Conservation (phyloP, 1,140 invertebrate species). For the Eurytemora carolleeae region DNA sequence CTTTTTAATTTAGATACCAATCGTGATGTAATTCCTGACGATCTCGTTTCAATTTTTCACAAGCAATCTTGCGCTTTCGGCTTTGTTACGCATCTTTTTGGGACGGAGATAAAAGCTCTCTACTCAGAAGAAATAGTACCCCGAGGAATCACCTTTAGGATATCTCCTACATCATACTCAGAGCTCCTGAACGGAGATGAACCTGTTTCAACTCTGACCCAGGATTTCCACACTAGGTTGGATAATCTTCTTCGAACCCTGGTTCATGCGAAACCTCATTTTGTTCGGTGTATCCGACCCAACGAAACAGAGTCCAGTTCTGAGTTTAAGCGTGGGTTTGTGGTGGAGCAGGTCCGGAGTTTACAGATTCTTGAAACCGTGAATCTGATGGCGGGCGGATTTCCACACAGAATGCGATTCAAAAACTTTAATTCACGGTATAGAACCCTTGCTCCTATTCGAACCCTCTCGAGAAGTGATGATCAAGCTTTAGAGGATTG, state of each 20-base stretch:
- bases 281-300: slow-evolving; percentile 71
- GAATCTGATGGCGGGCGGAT: slow-evolving; percentile 71
- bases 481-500: slow-evolving; percentile 61
- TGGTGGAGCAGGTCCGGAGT: slow-evolving; percentile 65
- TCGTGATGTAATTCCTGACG: slow-evolving; percentile 71
- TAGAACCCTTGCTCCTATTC: slow-evolving; percentile 50
- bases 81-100: slow-evolving; percentile 81
- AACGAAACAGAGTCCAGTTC: slow-evolving; percentile 45
- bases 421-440: slow-evolving; percentile 78
- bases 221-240: slow-evolving; percentile 79
- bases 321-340: slow-evolving; percentile 50
- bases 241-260: slow-evolving; percentile 74
- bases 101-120: slow-evolving; percentile 67
- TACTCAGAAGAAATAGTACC: slow-evolving; percentile 59
- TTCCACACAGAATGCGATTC: slow-evolving; percentile 81
- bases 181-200: slow-evolving; percentile 43
- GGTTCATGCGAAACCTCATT: slow-evolving; percentile 79
- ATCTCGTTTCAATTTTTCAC: slow-evolving; percentile 75
- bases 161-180: slow-evolving; percentile 70
- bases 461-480: slow-evolving; percentile 46
- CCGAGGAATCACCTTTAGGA: slow-evolving; percentile 59
- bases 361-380: slow-evolving; percentile 84
- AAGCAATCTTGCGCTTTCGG: slow-evolving; percentile 81
- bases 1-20: slow-evolving; percentile 45
- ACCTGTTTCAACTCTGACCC: slow-evolving; percentile 68